phyloP scores from a whole-genome alignment of 2,113 vertebrate species.

The Nematolebias whitei region DNA sequence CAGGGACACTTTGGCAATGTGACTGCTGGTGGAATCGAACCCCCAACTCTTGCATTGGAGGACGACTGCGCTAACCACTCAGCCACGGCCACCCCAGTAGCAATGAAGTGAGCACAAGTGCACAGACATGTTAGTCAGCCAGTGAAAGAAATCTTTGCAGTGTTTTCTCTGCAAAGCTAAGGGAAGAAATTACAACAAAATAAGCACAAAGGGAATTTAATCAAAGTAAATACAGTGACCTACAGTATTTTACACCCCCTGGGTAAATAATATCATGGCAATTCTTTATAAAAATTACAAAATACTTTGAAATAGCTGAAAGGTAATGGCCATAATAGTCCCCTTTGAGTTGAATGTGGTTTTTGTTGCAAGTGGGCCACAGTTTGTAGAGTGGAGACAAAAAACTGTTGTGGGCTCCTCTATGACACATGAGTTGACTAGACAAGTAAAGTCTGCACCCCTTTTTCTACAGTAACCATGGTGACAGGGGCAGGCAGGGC shows the following conservation, averaged over 20 bases:
- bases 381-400: constrained; percentile 16
- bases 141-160: not conserved
- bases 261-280: constrained; percentile 14
- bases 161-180: not conserved
- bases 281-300: constrained; percentile 24
- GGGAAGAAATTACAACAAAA: not conserved
- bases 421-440: constrained; percentile 56
- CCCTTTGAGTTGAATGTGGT: constrained; percentile 25
- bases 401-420: constrained; percentile 47
- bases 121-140: constrained; percentile 57
- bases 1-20: no score
- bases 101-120: constrained; percentile 53
- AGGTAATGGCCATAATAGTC: constrained; percentile 42
- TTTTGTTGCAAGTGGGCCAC: constrained; percentile 29
- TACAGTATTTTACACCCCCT: constrained; percentile 11
- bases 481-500: constrained; percentile 59
- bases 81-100: no score
- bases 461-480: constrained; percentile 74
- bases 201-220: not conserved
- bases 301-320: constrained; percentile 29
- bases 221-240: constrained; percentile 7
- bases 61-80: no score
- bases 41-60: no score
- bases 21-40: no score
- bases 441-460: constrained; percentile 55